Conservation (phyloP, 2,797 vertebrate species). For the Acanthurus leucopareius region DNA sequence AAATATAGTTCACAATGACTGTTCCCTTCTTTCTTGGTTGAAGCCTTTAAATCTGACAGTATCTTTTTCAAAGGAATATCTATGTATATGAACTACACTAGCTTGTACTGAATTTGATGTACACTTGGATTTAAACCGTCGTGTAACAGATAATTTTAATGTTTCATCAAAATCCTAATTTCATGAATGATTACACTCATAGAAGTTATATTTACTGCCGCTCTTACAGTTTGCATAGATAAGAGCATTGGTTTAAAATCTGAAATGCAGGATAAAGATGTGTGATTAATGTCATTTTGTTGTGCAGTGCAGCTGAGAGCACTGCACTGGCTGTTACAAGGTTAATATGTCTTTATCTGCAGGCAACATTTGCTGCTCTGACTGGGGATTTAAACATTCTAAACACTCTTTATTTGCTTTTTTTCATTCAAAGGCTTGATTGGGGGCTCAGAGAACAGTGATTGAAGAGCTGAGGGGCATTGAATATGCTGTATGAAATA, state of each 20-base stretch:
- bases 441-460: constrained; percentile 27
- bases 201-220: constrained; percentile 9
- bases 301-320: constrained; percentile 17
- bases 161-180: not conserved
- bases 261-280: constrained; percentile 2
- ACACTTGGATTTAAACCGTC: too few species aligned
- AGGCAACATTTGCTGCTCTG: constrained; percentile 18
- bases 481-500: constrained; percentile 23
- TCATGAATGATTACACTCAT: not conserved
- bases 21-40: too few species aligned
- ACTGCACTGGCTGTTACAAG: constrained; percentile 5
- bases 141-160: too few species aligned
- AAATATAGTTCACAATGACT: too few species aligned
- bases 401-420: constrained; percentile 35
- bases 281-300: constrained; percentile 23
- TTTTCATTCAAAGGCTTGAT: constrained; percentile 37
- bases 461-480: constrained; percentile 42
- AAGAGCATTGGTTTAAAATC: constrained; percentile 3
- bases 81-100: too few species aligned
- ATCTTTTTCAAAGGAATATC: too few species aligned
- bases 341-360: constrained; percentile 46
- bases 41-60: too few species aligned
- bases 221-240: not conserved
- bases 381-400: constrained; percentile 35
- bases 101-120: too few species aligned